A percentile compares a stretch with the other conserved stretches of the same genome.
These are phyloP conservation scores for Cynoglossus semilaevis DNA, from an alignment of 2,113 vertebrate species.

Conservation along the genomic window DNA sequence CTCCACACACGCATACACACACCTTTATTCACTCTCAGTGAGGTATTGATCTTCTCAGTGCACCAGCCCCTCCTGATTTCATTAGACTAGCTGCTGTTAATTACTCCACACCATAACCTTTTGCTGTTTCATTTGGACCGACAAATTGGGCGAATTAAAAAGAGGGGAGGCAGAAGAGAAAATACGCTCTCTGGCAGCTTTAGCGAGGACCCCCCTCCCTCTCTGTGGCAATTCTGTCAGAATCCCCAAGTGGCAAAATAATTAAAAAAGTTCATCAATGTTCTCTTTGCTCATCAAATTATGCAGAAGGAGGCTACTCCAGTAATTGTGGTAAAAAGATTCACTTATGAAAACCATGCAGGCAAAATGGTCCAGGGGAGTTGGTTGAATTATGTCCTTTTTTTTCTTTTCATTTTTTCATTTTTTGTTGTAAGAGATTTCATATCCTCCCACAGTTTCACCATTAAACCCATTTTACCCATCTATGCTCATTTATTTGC, in stretches of 20 bases:
- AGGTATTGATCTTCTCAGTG: constrained; percentile 82
- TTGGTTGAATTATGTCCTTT: constrained; percentile 27
- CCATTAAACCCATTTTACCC: constrained; percentile 39
- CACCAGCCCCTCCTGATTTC: constrained; percentile 80
- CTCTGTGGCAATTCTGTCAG: constrained; percentile 49
- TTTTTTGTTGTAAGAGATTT: constrained; percentile 21
- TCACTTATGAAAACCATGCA: constrained; percentile 67
- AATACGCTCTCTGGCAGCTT: constrained; percentile 30
- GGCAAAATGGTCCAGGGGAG: constrained; percentile 39
- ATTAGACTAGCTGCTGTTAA: constrained; percentile 86
- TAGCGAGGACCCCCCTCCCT: constrained; percentile 40
- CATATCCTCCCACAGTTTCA: constrained; percentile 9
- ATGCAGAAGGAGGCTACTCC: constrained; percentile 65
- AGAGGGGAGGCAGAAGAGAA: constrained; percentile 14
- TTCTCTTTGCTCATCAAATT: constrained; percentile 75
- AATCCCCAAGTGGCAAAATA: constrained; percentile 71
- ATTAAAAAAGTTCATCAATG: constrained; percentile 78
- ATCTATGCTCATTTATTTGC: constrained; percentile 36
- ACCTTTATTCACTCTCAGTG: constrained; percentile 73
- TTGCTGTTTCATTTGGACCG: constrained; percentile 86
- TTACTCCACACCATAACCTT: constrained; percentile 87
- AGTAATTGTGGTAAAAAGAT: constrained; percentile 69
- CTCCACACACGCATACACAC: background rate
- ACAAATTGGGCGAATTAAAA: constrained; percentile 89
- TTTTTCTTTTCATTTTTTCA: constrained; percentile 13